phyloP scores from a whole-genome alignment of 1,140 invertebrate species.

The Ladona fulva region DNA sequence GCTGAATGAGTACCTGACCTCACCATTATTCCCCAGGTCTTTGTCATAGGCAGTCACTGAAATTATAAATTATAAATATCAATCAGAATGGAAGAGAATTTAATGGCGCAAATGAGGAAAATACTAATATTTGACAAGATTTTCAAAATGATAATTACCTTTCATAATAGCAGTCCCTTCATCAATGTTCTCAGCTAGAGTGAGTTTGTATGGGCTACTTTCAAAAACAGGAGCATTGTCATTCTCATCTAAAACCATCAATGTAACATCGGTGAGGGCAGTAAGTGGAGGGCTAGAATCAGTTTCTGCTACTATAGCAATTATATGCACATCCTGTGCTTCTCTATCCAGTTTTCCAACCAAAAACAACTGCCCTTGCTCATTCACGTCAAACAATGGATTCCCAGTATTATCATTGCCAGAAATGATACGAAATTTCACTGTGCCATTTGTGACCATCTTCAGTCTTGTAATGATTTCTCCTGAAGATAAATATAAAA shows the following conservation, averaged over 20 bases:
- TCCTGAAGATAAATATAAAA: constrained; percentile 31
- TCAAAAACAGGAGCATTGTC: constrained; percentile 83
- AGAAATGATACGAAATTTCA: constrained; percentile 59
- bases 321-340: constrained; percentile 54
- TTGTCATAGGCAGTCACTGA: constrained; percentile 68
- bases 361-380: constrained; percentile 60
- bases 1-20: constrained; percentile 65
- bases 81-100: neutral
- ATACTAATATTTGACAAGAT: no score
- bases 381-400: constrained; percentile 59
- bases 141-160: constrained; percentile 39
- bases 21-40: constrained; percentile 78
- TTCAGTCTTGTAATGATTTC: constrained; percentile 54
- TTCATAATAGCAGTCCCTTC: constrained; percentile 67
- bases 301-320: constrained; percentile 73
- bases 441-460: constrained; percentile 46
- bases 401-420: constrained; percentile 41
- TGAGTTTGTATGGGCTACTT: constrained; percentile 65
- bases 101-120: no score
- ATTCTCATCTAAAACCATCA: constrained; percentile 82
- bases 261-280: constrained; percentile 60
- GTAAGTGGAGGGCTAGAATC: constrained; percentile 62
- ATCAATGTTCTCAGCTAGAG: constrained; percentile 71
- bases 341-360: constrained; percentile 69
- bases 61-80: neutral